phyloP scores from a whole-genome alignment of 2,888 invertebrate genomes.

The Merodon equestris region DNA sequence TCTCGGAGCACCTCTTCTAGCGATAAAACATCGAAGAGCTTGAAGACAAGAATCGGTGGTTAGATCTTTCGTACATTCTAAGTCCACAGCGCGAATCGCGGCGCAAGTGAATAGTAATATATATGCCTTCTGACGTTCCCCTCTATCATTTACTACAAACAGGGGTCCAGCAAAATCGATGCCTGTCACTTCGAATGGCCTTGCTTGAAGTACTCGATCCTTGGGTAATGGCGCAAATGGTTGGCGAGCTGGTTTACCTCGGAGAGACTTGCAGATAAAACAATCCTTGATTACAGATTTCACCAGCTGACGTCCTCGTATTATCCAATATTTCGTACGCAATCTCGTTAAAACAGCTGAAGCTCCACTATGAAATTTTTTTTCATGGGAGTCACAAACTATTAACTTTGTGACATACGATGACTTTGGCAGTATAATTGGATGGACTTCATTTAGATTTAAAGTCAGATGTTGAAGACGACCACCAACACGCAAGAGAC shows the following conservation, averaged over 20 bases:
- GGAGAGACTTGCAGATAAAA: constrained; percentile 4
- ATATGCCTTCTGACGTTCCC: constrained; percentile 5
- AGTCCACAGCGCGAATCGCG: constrained; percentile 7
- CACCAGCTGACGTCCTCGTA: constrained; percentile 12
- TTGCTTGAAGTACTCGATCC: constrained; percentile 20
- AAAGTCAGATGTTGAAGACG: background rate
- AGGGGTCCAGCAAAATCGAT: constrained; percentile 53
- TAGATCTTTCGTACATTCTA: too few relatives aligned
- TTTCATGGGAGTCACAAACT: constrained; percentile 12
- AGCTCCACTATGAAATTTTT: constrained; percentile 25
- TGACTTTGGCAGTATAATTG: constrained; percentile 29
- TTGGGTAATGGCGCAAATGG: constrained; percentile 27
- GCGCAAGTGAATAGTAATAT: constrained; percentile 18
- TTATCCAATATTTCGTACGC: constrained; percentile 21
- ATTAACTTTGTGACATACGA: constrained; percentile 5
- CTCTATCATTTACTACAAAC: background rate
- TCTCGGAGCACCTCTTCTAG: too few relatives aligned
- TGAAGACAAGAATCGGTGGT: too few relatives aligned
- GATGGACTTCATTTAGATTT: background rate
- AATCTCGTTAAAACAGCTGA: constrained; percentile 17
- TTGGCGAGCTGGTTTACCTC: constrained; percentile 11
- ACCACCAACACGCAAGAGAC: constrained; percentile 8
- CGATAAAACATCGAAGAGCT: too few relatives aligned
- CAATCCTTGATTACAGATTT: constrained; percentile 18
- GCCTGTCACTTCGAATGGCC: too few relatives aligned